Base-by-base conservation (phyloP, 2,113 vertebrate genomes). In the Misgurnus anguillicaudatus region DNA sequence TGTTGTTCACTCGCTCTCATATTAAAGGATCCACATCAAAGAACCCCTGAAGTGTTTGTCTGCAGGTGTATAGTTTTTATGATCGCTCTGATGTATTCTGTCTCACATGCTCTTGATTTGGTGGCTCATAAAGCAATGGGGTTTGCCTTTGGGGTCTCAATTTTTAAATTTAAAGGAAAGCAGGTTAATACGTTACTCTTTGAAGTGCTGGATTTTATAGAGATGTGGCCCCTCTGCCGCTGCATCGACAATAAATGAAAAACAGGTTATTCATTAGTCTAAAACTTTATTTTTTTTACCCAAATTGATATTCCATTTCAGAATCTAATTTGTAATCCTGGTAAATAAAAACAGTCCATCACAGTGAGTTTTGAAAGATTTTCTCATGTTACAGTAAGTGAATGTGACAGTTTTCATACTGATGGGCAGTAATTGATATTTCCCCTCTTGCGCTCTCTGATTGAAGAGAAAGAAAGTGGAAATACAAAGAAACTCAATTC, bases 21-120 rank as follows among this genome's bases (percentile, higher is more conserved):
- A 48, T 71, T 71, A 65, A 75, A 76, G 60, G 41, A 62, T 24
- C 36, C 51, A 66, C 73, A 73, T 80, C 67, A 83, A 80, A 80
- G 68, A 9, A 0, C 38, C 7, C 41, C 3, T 48, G 38, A 17
- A 24, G 45, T 55, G 61, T 72, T 80, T 65, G 78, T 83, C 77
- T 21, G 78, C 73, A 80, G 67, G 67, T 71, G 62, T 5, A 21
- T 21, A 39, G 13, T 42, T 80, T 83, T 80, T 80, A 67, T 55
- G 64, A 62, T 24, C 19, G 16, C 19, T 19, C 48, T 41, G 55
- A 24, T 36, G 65, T 70, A 19, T 70, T 38, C 68, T 75, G 63
- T 60, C 65, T 72, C 67, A 80, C 19, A 69, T 77, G 67, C 61
- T 67, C 51, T 21, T 51, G 61, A 73, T 83, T 83, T 61, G 21